Percentiles rank a stretch among this genome's conserved stretches.
Conservation (phyloP, 1,140 invertebrate genomes). For the Nymphalis io region DNA sequence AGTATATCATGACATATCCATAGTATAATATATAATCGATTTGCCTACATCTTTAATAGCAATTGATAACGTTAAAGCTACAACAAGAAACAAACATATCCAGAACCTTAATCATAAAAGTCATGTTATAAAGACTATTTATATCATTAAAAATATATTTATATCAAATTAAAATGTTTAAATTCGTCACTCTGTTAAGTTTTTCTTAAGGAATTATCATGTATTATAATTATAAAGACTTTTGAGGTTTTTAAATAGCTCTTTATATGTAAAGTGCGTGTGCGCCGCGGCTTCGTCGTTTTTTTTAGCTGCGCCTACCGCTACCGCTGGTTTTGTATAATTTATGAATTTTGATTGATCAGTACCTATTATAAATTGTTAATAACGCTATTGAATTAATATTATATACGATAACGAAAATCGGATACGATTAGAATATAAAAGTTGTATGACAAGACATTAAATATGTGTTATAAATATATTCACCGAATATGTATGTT, state of each 20-base stretch:
- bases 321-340: too few relatives aligned
- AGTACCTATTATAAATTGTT: background rate
- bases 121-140: too few relatives aligned
- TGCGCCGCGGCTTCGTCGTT: background rate
- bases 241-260: background rate
- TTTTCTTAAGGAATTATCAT: background rate
- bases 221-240: background rate
- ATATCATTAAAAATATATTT: too few relatives aligned
- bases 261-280: constrained; percentile 2
- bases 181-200: background rate
- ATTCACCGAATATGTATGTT: background rate
- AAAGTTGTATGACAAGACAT: background rate
- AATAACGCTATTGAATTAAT: background rate
- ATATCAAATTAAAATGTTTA: too few relatives aligned
- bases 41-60: too few relatives aligned
- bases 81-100: too few relatives aligned
- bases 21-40: too few relatives aligned
- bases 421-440: background rate
- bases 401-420: background rate
- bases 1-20: too few relatives aligned
- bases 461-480: constrained; percentile 1
- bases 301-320: constrained; percentile 12
- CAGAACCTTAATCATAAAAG: too few relatives aligned
- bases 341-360: background rate
- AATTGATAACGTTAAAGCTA: too few relatives aligned